Conservation (phyloP, 2,888 invertebrate genomes). For the Kuschelorhynchus macadamiae region DNA sequence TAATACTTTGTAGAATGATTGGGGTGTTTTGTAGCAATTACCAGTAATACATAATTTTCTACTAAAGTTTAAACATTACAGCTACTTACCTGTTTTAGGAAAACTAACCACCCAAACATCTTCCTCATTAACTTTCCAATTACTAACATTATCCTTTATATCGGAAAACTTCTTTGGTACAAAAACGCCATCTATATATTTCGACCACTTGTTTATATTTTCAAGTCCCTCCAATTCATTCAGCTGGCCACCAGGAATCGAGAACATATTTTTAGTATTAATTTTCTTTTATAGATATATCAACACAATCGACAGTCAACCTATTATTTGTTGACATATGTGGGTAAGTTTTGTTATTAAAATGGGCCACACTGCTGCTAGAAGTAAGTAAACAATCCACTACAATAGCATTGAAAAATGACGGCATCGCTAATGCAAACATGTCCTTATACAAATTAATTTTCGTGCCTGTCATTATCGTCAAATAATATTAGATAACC, state of each 20-base stretch:
- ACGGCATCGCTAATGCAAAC: slow-evolving; percentile 12
- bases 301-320: too few species aligned
- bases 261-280: slow-evolving; percentile 19
- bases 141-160: slow-evolving; percentile 33
- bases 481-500: slow-evolving; percentile 22
- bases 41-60: too few species aligned
- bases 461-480: slow-evolving; percentile 31
- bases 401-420: too few species aligned
- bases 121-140: slow-evolving; percentile 63
- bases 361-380: too few species aligned
- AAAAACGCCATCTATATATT: slow-evolving; percentile 36
- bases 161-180: slow-evolving; percentile 32
- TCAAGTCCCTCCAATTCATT: slow-evolving; percentile 32
- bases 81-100: slow-evolving; percentile 85
- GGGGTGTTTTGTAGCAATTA: too few species aligned
- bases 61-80: too few species aligned
- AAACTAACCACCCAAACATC: slow-evolving; percentile 92
- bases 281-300: too few species aligned
- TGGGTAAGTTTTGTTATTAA: too few species aligned
- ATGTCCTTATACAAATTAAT: slow-evolving; percentile 11
- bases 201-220: slow-evolving; percentile 4
- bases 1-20: too few species aligned
- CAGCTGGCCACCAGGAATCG: slow-evolving; percentile 17
- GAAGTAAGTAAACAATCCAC: not conserved
- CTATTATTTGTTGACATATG: too few species aligned